A percentile compares a stretch with the other conserved stretches of the same genome.
phyloP scores from a whole-genome alignment of 2,113 vertebrate genomes.

The Paedocypris sp. region DNA sequence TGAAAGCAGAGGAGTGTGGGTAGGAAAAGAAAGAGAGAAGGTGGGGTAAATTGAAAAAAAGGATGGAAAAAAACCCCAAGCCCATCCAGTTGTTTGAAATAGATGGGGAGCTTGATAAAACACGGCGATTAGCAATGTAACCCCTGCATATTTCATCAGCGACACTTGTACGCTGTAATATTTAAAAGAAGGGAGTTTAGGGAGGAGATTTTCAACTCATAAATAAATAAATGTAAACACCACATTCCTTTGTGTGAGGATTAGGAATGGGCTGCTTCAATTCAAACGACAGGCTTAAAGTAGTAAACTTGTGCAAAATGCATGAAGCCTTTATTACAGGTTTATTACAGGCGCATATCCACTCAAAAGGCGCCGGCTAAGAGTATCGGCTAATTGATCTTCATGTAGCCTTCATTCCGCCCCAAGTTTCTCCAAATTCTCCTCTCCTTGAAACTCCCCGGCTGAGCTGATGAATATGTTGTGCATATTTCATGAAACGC shows the following conservation, averaged over 20 bases:
- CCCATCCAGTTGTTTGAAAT: slow-evolving; percentile 3
- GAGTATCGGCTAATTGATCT: too few species aligned
- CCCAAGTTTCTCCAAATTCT: slow-evolving; percentile 1
- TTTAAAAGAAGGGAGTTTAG: slow-evolving; percentile 4
- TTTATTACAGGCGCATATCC: too few species aligned
- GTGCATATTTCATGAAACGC: slow-evolving; percentile 1
- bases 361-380: too few species aligned
- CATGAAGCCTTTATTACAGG: too few species aligned
- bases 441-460: slow-evolving; percentile 17
- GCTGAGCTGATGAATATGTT: slow-evolving; percentile 38
- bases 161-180: slow-evolving; percentile 10
- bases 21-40: background rate
- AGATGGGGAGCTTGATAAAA: slow-evolving; percentile 6
- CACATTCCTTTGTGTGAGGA: too few species aligned
- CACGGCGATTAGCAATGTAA: slow-evolving; percentile 22
- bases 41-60: background rate
- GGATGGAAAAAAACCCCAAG: background rate
- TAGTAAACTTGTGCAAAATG: too few species aligned
- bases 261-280: too few species aligned
- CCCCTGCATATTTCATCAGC: slow-evolving; percentile 30
- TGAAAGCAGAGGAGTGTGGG: background rate
- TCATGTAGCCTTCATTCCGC: background rate
- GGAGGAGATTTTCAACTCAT: too few species aligned
- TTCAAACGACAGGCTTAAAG: too few species aligned
- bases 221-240: too few species aligned